A percentile compares a stretch with the other conserved stretches of the same genome.
Evolutionary conservation across 2,113 vertebrate genomes (phyloP).

Genomic region (Mobula birostris): DNA sequence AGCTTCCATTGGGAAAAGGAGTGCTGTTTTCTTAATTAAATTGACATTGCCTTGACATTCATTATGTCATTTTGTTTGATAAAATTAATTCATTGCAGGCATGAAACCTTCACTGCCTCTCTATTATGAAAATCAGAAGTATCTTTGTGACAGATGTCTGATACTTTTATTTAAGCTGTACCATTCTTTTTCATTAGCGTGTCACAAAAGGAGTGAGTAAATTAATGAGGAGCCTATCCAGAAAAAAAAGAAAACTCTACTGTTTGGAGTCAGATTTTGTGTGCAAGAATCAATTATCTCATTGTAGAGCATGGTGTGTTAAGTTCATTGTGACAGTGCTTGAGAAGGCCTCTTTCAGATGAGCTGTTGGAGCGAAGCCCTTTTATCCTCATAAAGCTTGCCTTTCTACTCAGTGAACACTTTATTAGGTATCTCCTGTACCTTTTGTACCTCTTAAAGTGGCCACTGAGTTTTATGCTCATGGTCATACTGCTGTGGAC

Average conservation of each 20-base stretch:
- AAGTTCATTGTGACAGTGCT: background rate
- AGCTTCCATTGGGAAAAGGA: background rate
- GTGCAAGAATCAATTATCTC: background rate
- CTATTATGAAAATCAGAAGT: constrained; percentile 2
- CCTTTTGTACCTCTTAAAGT: too few species aligned
- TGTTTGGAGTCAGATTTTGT: background rate
- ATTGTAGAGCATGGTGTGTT: too few species aligned
- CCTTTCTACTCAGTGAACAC: too few species aligned
- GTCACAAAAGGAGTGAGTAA: background rate
- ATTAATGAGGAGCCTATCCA: background rate
- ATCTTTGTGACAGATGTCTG: background rate
- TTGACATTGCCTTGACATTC: constrained; percentile 22
- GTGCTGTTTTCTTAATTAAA: constrained; percentile 32
- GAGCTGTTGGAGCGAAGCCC: background rate
- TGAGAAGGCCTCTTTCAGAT: background rate
- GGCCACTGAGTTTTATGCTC: too few species aligned
- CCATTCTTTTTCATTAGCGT: background rate
- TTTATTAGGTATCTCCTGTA: too few species aligned
- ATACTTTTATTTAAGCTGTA: background rate
- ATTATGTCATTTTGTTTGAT: constrained; percentile 16
- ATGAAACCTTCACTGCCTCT: background rate
- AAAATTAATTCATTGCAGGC: constrained; percentile 15
- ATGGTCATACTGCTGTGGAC: too few species aligned
- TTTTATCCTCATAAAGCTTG: too few species aligned
- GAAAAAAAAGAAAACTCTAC: background rate